Percentiles rank a stretch among this genome's conserved stretches.
phyloP scores from a whole-genome alignment of 2,888 invertebrate genomes.

The Drosophila acutilabella region DNA sequence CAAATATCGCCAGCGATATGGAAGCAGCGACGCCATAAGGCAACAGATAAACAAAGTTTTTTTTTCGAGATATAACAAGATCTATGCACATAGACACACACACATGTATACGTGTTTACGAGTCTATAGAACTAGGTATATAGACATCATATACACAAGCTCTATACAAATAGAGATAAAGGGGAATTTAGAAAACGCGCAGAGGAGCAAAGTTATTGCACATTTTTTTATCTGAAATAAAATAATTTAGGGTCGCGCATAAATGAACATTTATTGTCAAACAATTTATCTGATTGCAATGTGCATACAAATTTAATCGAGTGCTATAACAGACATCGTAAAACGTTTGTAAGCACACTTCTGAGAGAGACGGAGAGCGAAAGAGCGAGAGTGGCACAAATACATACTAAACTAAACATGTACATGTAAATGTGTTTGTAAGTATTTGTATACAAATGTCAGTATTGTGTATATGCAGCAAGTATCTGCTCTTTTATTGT shows the following conservation, averaged over 20 bases:
- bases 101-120: too few species aligned
- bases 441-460: neutral
- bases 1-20: constrained; percentile 41
- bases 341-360: constrained; percentile 13
- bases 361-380: neutral
- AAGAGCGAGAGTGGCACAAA: neutral
- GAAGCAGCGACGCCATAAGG: constrained; percentile 43
- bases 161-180: constrained; percentile 12
- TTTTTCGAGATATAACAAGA: constrained; percentile 27
- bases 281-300: constrained; percentile 4
- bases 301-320: constrained; percentile 7
- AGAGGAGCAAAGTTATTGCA: constrained; percentile 5
- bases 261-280: constrained; percentile 19
- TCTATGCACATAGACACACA: constrained; percentile 6
- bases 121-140: neutral
- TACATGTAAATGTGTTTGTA: constrained; percentile 4
- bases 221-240: constrained; percentile 8
- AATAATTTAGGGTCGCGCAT: constrained; percentile 8
- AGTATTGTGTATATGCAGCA: constrained; percentile 5
- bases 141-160: neutral
- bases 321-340: constrained; percentile 17
- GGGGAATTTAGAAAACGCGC: neutral
- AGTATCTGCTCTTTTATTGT: constrained; percentile 29
- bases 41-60: constrained; percentile 47
- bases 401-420: neutral